These are phyloP conservation scores for Hybos culiciformis DNA, from an alignment of 2,888 invertebrate species.

Conservation along the genomic window DNA sequence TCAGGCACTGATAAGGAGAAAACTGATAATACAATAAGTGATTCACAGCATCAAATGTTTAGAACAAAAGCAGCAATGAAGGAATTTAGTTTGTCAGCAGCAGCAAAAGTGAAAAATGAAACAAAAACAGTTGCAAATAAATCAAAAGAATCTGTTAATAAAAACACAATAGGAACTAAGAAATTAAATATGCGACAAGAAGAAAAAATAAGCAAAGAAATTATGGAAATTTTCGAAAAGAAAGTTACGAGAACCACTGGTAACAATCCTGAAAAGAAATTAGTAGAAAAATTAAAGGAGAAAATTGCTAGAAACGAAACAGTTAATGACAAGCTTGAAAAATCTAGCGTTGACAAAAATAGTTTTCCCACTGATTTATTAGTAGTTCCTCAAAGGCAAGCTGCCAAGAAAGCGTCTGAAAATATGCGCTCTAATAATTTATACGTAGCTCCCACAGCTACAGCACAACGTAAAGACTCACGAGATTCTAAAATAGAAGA, in stretches of 20 bases:
- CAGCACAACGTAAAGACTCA: slow-evolving; percentile 9
- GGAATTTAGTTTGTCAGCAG: slow-evolving; percentile 49
- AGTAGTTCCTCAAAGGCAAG: slow-evolving; percentile 79
- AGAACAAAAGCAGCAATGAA: slow-evolving; percentile 77
- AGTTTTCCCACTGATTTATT: slow-evolving; percentile 53
- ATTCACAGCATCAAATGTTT: slow-evolving; percentile 50
- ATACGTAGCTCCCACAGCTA: slow-evolving; percentile 12
- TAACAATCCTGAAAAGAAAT: slow-evolving; percentile 9
- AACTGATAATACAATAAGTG: slow-evolving; percentile 51
- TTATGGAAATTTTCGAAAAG: slow-evolving; percentile 4
- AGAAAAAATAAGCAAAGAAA: slow-evolving; percentile 20
- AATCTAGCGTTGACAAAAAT: slow-evolving; percentile 10
- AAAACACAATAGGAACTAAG: not conserved
- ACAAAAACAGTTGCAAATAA: slow-evolving; percentile 19
- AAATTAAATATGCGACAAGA: slow-evolving; percentile 16
- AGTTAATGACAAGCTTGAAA: too few relatives aligned
- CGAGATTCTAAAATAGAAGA: slow-evolving; percentile 9
- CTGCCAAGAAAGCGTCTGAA: slow-evolving; percentile 82
- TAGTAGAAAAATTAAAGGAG: slow-evolving; percentile 8
- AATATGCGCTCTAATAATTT: slow-evolving; percentile 60
- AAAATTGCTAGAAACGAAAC: slow-evolving; percentile 8
- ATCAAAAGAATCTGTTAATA: not conserved
- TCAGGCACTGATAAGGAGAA: slow-evolving; percentile 24
- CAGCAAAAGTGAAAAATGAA: slow-evolving; percentile 17
- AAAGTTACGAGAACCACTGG: not conserved